Evolutionary conservation across 1,140 invertebrate species (phyloP), one percentile per base, ranked within the genome.

Genomic region (Eumaeus atala): DNA sequence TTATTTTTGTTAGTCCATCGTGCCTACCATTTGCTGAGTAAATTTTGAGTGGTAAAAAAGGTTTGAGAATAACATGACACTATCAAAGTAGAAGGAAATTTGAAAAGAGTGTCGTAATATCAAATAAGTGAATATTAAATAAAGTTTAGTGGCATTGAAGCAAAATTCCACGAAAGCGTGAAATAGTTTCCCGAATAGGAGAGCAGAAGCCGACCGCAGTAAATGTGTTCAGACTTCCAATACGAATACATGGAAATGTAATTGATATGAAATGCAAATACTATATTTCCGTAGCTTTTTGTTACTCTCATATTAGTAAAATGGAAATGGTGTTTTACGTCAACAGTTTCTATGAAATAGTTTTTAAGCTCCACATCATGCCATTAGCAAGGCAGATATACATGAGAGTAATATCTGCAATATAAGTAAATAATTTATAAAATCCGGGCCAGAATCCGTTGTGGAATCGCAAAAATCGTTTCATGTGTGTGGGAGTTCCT

Each of bases 381-480:
- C 21, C 21, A 28, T 28, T 28, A 28, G 21, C 21, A 9, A 44
- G 12, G 40, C 40, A 44, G 16, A 16, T 44, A 63, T 63, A 52
- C 61, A 55, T 57, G 47, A 44, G 51, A 33, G 40, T 44, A 44
- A 44, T 44, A 12, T 44, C 40, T 44, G 50, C 28, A 28, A n/a
- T 49, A 59, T 49, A 58, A 28, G 73, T 78, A 70, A 82, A 78
- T 78, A 77, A 80, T 78, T 78, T 68, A 77, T 74, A 28, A 70
- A 83, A 78, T 73, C 66, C 67, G 37, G 61, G 64, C 64, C 60
- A 61, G 56, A 61, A 59, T 50, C 53, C 60, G 51, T 55, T 66
- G 64, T 50, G 62, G 63, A 61, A 55, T 74, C 71, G 72, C 56
- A 79, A 81, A 77, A 78, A 82, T 73, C 68, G 72, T 56, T 77